Evolutionary conservation across 2,797 vertebrate species (phyloP), one percentile per base, ranked within the genome.

Genomic region (Rhinichthys osculus): DNA sequence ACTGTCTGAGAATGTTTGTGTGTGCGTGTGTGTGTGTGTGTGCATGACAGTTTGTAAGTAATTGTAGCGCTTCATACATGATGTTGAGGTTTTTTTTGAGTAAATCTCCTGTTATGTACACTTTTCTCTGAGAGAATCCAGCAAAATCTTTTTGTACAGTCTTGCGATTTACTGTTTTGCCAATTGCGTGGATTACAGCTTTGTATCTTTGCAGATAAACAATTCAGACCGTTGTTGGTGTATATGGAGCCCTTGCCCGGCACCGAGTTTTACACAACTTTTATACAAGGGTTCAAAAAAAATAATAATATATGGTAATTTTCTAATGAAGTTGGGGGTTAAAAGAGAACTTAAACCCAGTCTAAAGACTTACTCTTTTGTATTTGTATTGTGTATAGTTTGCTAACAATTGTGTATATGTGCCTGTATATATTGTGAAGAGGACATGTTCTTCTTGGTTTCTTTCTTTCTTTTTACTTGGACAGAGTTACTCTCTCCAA

Each of bases 381-480:
- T 90, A 90, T 91, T 86, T 91, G 93, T 94, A 90, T 85, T 91
- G 94, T 95, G 89, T 88, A 95, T 93, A 94, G 93, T 95, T 95
- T 95, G 91, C 89, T 95, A 93, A 93, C 90, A 87, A 82, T 88
- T 90, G 91, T 95, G 94, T 95, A 95, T 92, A 95, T 95, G 92
- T 94, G 90, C 86, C 90, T 95, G 94, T 95, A 95, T 93, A 96
- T 95, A 95, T 86, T 57, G 91, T 40, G 82, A 89, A 90, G 91
- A 91, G 21, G 44, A 80, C 88, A 90, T 79, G 62, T 47, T 78
- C 90, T 88, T 91, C 88, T 89, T 82, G 76, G 1, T 87, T 81
- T 81, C 6, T 35, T 19, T 23, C 7, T 16, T 3, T 89, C 84
- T 87, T 82, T 83, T 59, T 89, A 52, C 62, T 85, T 86, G 30